Conservation (phyloP, 35 echinoderm and acorn worm species). For the Stichopus chloronotus region DNA sequence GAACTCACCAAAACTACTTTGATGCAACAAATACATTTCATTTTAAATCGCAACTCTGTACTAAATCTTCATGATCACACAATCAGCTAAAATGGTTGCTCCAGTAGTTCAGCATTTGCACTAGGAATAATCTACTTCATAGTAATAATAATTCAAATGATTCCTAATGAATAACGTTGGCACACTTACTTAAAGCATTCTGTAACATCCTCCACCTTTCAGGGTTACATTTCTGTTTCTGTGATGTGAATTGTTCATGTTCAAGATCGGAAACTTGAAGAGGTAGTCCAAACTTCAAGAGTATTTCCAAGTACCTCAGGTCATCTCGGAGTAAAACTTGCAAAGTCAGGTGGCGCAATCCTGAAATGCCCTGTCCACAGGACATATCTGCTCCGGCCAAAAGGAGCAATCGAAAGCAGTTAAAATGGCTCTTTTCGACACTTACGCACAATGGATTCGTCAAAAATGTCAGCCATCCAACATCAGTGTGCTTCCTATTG, state of each 20-base stretch:
- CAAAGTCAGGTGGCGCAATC: conserved; percentile 26
- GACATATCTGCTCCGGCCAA: conserved; percentile 65
- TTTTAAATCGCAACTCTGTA: too few species aligned
- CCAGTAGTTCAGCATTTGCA: too few species aligned
- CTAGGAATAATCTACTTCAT: too few species aligned
- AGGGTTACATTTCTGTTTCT: conserved; percentile 1
- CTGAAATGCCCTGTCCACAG: conserved; percentile 42
- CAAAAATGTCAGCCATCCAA: background rate
- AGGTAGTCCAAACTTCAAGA: conserved; percentile 65
- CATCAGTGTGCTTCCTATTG: conserved; percentile 60
- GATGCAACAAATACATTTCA: too few species aligned
- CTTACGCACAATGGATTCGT: conserved; percentile 69
- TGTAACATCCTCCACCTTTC: conserved; percentile 27
- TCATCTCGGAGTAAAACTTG: conserved; percentile 50
- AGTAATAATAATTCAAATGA: too few species aligned
- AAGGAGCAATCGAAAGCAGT: conserved; percentile 63
- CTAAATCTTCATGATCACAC: too few species aligned
- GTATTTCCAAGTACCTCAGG: conserved; percentile 42
- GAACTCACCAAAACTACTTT: too few species aligned
- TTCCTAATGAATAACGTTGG: background rate
- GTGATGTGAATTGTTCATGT: conserved; percentile 11
- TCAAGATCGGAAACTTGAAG: conserved; percentile 7
- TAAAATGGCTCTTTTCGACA: conserved; percentile 57
- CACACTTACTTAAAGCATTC: conserved; percentile 43
- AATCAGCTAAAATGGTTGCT: too few species aligned